These are phyloP conservation scores for Scrobipalpa atriplicella DNA, from an alignment of 2,888 invertebrate species.

Conservation along the genomic window DNA sequence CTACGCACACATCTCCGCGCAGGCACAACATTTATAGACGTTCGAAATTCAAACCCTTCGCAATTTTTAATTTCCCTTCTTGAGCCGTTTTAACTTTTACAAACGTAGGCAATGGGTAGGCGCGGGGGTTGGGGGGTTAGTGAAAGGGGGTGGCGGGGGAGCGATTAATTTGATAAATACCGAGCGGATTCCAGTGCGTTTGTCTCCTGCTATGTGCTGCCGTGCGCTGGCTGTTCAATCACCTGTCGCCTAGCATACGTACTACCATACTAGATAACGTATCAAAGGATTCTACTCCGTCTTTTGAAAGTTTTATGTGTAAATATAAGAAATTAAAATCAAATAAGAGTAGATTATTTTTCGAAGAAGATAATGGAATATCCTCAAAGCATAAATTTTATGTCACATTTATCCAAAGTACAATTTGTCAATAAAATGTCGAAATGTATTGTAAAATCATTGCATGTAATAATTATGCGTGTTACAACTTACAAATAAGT, in stretches of 20 bases:
- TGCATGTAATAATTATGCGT: too few relatives aligned
- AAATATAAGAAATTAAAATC: too few relatives aligned
- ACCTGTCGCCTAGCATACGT: background rate
- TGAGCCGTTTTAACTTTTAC: constrained; percentile 20
- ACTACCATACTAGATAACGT: background rate
- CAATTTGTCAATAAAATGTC: too few relatives aligned
- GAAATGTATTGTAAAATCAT: too few relatives aligned
- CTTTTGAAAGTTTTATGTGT: too few relatives aligned
- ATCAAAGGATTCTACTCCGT: background rate
- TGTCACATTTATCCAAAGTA: too few relatives aligned
- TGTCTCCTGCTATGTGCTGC: constrained; percentile 66
- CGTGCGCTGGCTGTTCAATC: constrained; percentile 43
- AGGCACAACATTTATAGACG: constrained; percentile 1
- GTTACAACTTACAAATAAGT: too few relatives aligned
- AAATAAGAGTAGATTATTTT: too few relatives aligned
- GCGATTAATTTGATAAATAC: constrained; percentile 78
- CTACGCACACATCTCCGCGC: constrained; percentile 16
- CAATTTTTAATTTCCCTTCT: constrained; percentile 20
- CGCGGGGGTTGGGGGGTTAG: constrained; percentile 35
- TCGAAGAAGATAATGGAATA: too few relatives aligned
- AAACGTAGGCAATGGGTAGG: constrained; percentile 7
- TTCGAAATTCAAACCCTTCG: constrained; percentile 18
- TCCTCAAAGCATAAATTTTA: too few relatives aligned
- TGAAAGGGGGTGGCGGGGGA: constrained; percentile 41
- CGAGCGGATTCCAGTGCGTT: constrained; percentile 71